Evolutionary conservation across 2,113 vertebrate genomes (phyloP).

Genomic region (Chiloscyllium plagiosum): DNA sequence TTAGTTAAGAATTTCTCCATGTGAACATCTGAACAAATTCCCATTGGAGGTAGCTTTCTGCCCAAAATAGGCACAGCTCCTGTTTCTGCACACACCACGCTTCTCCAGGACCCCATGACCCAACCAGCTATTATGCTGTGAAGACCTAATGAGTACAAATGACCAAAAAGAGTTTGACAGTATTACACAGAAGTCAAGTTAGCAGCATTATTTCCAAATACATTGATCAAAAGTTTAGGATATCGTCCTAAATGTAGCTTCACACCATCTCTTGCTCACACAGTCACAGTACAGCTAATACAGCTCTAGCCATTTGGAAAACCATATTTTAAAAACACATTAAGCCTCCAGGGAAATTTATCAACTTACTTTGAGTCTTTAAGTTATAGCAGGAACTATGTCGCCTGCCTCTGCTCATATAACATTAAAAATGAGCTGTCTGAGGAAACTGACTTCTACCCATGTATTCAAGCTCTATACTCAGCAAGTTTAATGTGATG

Average conservation of each 20-base stretch:
- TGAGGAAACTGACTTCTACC: not conserved
- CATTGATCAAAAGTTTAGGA: not conserved
- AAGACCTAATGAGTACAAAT: not conserved
- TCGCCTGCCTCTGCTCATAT: not conserved
- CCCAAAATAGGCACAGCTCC: not conserved
- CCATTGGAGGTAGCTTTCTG: not conserved
- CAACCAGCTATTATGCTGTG: not conserved
- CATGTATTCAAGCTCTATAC: not conserved
- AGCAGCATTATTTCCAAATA: not conserved
- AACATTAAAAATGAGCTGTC: constrained; percentile 10
- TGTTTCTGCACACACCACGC: too few relatives aligned
- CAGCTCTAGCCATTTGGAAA: not conserved
- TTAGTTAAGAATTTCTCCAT: not conserved
- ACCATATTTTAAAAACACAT: not conserved
- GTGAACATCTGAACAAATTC: not conserved
- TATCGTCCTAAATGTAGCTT: not conserved
- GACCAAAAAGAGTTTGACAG: not conserved
- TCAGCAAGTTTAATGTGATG: not conserved
- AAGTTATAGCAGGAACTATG: not conserved
- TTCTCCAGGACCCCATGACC: too few relatives aligned
- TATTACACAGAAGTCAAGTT: not conserved
- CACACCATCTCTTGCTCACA: not conserved
- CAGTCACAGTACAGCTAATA: not conserved
- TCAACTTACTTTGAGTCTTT: not conserved
- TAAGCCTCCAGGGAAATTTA: not conserved